These are phyloP conservation scores for Stictonetta naevosa DNA, from an alignment of 2,113 vertebrate genomes.

Conservation along the genomic window DNA sequence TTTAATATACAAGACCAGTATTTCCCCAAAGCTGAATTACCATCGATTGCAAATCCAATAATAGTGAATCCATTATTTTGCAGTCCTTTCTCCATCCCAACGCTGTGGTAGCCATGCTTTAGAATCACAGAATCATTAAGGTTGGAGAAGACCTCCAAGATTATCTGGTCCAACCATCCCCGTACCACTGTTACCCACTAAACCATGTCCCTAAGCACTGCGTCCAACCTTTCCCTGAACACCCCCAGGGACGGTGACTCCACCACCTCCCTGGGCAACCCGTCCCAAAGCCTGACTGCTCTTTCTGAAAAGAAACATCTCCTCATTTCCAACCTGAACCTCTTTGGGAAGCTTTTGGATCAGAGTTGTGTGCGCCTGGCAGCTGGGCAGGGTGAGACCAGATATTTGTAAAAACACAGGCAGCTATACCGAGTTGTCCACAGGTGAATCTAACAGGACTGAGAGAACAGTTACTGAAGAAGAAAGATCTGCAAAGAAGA, in stretches of 20 bases:
- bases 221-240: no score
- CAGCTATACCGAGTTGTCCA: not conserved
- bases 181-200: no score
- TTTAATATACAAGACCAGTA: not conserved
- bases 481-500: not conserved
- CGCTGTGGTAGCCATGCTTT: no score
- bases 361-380: not conserved
- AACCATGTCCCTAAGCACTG: no score
- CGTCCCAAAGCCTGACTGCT: no score
- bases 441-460: not conserved
- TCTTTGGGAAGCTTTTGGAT: not conserved
- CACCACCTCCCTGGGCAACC: no score
- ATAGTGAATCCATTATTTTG: not conserved
- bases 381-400: not conserved
- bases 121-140: no score
- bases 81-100: not conserved
- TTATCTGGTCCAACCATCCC: no score
- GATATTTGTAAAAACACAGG: not conserved
- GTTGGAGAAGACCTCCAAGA: no score
- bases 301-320: no score
- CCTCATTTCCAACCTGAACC: no score
- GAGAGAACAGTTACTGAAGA: not conserved
- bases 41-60: not conserved
- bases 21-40: not conserved
- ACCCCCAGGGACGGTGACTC: no score